These are phyloP conservation scores for Rhynchophorus ferrugineus DNA, from an alignment of 1,140 invertebrate genomes.

Conservation along the genomic window DNA sequence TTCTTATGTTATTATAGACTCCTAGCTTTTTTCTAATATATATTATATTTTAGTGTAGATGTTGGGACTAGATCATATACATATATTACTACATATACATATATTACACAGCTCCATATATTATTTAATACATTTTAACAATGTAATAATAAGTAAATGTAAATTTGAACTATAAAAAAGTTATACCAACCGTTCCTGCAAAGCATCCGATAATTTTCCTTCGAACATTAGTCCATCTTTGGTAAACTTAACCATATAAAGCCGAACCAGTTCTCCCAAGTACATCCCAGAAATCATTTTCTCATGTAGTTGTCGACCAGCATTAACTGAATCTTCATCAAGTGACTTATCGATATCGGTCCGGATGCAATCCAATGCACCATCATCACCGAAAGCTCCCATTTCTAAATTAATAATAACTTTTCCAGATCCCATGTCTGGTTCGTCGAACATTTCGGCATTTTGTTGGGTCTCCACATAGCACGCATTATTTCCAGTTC, in stretches of 20 bases:
- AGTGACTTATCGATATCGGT: constrained; percentile 83
- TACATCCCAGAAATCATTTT: constrained; percentile 93
- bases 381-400: constrained; percentile 94
- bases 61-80: too few species aligned
- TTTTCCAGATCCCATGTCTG: constrained; percentile 55
- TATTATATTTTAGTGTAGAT: too few species aligned
- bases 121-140: too few species aligned
- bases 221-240: constrained; percentile 67
- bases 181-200: constrained; percentile 45
- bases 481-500: constrained; percentile 92
- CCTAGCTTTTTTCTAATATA: too few species aligned
- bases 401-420: constrained; percentile 94
- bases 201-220: constrained; percentile 57
- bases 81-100: too few species aligned
- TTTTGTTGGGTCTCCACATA: constrained; percentile 84
- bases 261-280: constrained; percentile 73
- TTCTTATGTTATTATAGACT: too few species aligned
- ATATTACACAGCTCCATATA: too few species aligned
- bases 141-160: too few species aligned
- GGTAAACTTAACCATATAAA: constrained; percentile 72
- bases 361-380: constrained; percentile 74
- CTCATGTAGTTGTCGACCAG: constrained; percentile 75
- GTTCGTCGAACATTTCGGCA: constrained; percentile 46
- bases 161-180: too few species aligned
- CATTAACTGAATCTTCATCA: constrained; percentile 70